Evolutionary conservation across 2,797 vertebrate species (phyloP).

Genomic region (Eulemur albifrons): DNA sequence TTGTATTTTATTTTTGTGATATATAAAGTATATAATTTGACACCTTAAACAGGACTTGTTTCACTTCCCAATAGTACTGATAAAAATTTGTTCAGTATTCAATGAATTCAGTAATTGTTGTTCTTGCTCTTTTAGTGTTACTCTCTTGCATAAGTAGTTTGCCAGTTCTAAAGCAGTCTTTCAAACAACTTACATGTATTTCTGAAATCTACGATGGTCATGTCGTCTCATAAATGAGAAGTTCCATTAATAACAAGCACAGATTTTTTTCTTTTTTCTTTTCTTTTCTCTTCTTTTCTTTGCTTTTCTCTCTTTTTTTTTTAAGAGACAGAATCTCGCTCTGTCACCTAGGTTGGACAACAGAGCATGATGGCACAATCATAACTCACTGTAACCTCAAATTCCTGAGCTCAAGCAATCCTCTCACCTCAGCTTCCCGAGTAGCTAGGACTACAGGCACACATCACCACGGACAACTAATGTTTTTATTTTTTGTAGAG

Average conservation of each 20-base stretch:
- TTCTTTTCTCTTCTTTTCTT: no score
- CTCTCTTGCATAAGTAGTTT: not conserved
- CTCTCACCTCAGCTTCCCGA: no score
- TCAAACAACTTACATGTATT: not conserved
- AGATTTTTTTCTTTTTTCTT: not conserved
- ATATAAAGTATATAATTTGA: not conserved
- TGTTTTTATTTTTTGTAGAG: no score
- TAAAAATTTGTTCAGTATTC: not conserved
- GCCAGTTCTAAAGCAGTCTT: not conserved
- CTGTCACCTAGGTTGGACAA: no score
- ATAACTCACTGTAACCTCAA: no score
- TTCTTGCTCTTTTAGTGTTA: not conserved
- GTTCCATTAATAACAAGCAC: not conserved
- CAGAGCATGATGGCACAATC: no score
- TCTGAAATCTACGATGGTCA: not conserved
- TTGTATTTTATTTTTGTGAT: not conserved
- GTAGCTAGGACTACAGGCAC: no score
- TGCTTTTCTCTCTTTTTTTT: no score
- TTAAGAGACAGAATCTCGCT: no score
- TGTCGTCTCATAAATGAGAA: not conserved
- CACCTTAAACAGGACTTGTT: not conserved
- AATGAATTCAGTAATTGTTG: not conserved
- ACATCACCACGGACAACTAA: no score
- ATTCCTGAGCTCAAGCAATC: no score
- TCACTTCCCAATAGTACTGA: not conserved